Evolutionary conservation across 2,113 vertebrate species (phyloP).

Genomic region (Microcebus ravelobensis): DNA sequence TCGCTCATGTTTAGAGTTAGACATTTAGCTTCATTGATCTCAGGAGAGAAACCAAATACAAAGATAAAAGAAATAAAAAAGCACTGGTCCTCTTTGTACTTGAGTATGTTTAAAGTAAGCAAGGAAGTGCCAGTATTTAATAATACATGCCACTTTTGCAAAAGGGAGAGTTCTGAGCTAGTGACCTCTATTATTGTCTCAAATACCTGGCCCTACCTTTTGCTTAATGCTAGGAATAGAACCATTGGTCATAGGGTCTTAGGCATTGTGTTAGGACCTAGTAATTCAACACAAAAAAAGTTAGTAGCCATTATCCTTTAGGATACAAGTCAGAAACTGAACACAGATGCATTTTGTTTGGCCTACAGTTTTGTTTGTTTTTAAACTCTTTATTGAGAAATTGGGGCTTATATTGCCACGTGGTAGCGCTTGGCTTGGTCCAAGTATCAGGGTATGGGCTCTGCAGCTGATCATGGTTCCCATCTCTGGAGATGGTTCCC

Average conservation of each 20-base stretch:
- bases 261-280: not conserved
- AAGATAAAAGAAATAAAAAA: not conserved
- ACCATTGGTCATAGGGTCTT: not conserved
- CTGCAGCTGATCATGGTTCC: not conserved
- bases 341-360: not conserved
- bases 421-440: not conserved
- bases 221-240: not conserved
- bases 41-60: not conserved
- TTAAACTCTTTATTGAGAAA: not conserved
- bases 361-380: not conserved
- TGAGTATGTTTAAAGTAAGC: not conserved
- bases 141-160: not conserved
- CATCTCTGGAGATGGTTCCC: not conserved
- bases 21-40: not conserved
- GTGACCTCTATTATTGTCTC: not conserved
- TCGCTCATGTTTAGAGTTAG: not conserved
- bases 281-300: conserved; percentile 6
- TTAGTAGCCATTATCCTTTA: not conserved
- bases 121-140: not conserved
- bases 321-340: conserved; percentile 13
- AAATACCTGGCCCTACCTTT: not conserved
- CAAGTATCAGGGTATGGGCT: not conserved
- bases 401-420: not conserved
- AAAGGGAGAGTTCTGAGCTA: not conserved
- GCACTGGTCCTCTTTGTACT: not conserved